These are phyloP conservation scores for Zaprionus inermis DNA, from an alignment of 1,140 invertebrate genomes.

Conservation along the genomic window DNA sequence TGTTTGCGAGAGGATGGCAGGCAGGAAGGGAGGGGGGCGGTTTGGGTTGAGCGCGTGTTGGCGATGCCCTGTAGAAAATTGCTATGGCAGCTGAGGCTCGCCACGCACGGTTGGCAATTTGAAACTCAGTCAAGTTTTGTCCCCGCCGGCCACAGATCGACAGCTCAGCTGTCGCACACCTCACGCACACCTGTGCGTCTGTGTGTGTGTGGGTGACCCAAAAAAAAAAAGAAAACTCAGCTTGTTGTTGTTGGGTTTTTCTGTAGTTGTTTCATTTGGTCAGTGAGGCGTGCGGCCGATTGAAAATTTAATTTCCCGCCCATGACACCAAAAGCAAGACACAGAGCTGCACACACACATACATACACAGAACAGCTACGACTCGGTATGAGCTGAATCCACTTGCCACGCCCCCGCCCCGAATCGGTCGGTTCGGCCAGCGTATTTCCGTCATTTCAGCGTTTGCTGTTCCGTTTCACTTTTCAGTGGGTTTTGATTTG, in stretches of 20 bases:
- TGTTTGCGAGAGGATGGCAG: background rate
- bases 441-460: constrained; percentile 65
- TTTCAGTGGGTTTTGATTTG: constrained; percentile 59
- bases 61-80: constrained; percentile 17
- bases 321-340: constrained; percentile 39
- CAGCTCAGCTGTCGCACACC: constrained; percentile 39
- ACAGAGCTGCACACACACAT: constrained; percentile 21
- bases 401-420: constrained; percentile 3
- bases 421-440: constrained; percentile 33
- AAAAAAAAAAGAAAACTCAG: background rate
- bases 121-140: constrained; percentile 23
- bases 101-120: constrained; percentile 22
- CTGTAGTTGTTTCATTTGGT: constrained; percentile 54
- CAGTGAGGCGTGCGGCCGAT: constrained; percentile 72
- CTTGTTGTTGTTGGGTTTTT: constrained; percentile 1
- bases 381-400: background rate
- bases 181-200: background rate
- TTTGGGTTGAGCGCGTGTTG: background rate
- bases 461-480: constrained; percentile 55
- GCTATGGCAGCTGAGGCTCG: constrained; percentile 23
- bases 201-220: background rate
- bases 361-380: background rate
- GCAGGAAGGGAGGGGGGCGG: background rate
- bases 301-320: constrained; percentile 82
- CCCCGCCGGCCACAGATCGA: constrained; percentile 32